Evolutionary conservation across 2,888 invertebrate genomes (phyloP), one percentile per base, ranked within the genome.

Genomic region (Xestia ashworthii): DNA sequence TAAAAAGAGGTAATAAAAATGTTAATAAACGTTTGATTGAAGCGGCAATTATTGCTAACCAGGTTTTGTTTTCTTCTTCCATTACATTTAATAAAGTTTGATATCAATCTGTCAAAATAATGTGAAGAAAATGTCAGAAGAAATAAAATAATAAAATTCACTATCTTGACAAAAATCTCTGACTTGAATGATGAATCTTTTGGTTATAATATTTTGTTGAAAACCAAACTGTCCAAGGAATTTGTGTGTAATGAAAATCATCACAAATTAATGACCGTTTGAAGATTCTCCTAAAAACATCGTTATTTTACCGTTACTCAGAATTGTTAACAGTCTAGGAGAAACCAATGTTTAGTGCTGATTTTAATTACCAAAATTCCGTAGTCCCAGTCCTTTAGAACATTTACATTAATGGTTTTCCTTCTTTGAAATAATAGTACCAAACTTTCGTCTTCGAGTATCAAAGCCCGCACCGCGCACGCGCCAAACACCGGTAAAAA

Each of bases 401-500:
- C 87, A 74, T 82, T 73, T 86, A 88, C 58, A 55, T 86, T 80
- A 85, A 83, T 85, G 60, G 68, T 67, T 66, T 38, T 76, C 78
- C 78, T 84, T 87, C 78, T 78, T 78, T 65, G 78, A 81, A 81
- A 80, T 78, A 87, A 77, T 75, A 73, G 71, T 77, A 71, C 78
- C 62, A 14, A 87, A 89, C 70, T 85, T 87, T 80, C 65, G 76
- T 83, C 85, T 80, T 74, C 19, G 53, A 41, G 71, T 74, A 82
- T 84, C 83, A 83, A 87, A 85, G 78, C 75, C 48, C 44, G 44
- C 64, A 82, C 81, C 81, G 85, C 89, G 89, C 89, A 87, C 89
- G 89, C 89, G 87, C 81, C 81, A 83, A 84, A 74, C 53, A 71
- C 66, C 73, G 79, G 81, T 80, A 85, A 85, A 80, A 89, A 86